Evolutionary conservation across 2,797 vertebrate species (phyloP).

Genomic region (Amphiprion clarkii): DNA sequence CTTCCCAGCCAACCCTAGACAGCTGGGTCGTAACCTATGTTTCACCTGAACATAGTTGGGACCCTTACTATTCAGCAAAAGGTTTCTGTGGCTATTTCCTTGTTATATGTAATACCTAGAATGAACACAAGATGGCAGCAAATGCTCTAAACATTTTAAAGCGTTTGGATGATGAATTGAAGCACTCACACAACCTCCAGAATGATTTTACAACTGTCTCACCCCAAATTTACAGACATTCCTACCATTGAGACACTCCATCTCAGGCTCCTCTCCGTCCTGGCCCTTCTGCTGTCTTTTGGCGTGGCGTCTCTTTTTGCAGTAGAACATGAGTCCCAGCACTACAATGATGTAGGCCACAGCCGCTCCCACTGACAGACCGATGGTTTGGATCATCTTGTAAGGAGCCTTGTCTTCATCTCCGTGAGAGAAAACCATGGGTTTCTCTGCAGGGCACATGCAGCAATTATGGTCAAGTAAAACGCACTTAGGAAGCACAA

Average conservation of each 20-base stretch:
- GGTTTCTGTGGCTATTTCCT: background rate
- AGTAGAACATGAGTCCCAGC: conserved; percentile 99
- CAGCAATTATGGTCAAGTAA: background rate
- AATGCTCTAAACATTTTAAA: conserved; percentile 1
- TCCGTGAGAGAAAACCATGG: conserved; percentile 51
- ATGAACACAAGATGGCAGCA: conserved; percentile 70
- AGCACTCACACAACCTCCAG: background rate
- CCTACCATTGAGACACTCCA: conserved; percentile 96
- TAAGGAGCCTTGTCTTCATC: conserved; percentile 90
- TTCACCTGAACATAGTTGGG: too few relatives aligned
- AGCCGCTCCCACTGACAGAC: conserved; percentile 94
- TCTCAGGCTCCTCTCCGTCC: conserved; percentile 95
- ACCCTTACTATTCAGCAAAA: too few relatives aligned
- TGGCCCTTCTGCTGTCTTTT: conserved; percentile 92
- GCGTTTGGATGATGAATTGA: background rate
- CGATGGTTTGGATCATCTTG: conserved; percentile 99
- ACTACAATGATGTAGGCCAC: conserved; percentile 98
- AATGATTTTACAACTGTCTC: background rate
- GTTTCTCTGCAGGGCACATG: conserved; percentile 88
- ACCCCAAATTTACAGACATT: background rate
- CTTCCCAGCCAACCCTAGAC: too few relatives aligned
- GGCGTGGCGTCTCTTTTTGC: conserved; percentile 96
- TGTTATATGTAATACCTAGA: conserved; percentile 10
- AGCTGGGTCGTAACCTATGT: too few relatives aligned
- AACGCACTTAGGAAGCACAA: background rate